Percentiles rank a stretch among this genome's conserved stretches.
phyloP scores from a whole-genome alignment of 2,113 vertebrate genomes.

The Neotragus moschatus region DNA sequence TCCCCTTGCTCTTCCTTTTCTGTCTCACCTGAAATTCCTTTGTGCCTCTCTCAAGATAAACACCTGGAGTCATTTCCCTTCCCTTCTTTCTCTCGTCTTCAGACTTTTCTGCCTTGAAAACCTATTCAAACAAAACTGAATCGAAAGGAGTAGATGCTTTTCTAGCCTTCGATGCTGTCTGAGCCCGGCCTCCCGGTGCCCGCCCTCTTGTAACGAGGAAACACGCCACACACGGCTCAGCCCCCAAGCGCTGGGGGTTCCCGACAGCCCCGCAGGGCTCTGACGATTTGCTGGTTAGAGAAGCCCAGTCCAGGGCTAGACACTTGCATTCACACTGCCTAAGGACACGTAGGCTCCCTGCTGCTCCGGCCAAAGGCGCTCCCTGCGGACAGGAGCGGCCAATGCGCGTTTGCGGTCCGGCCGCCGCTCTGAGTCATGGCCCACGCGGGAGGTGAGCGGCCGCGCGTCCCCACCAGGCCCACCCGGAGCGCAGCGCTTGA shows the following conservation, averaged over 20 bases:
- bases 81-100: neutral
- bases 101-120: neutral
- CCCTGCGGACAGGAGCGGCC: fast-evolving
- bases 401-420: fast-evolving
- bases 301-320: fast-evolving
- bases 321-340: fast-evolving
- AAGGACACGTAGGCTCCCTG: fast-evolving
- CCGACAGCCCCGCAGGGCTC: neutral
- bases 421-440: neutral
- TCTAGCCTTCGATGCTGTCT: fast-evolving
- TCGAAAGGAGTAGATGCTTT: fast-evolving
- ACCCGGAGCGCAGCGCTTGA: neutral
- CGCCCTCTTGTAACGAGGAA: fast-evolving
- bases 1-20: neutral
- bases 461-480: fast-evolving
- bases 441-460: fast-evolving
- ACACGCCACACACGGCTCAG: fast-evolving
- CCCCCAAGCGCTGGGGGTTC: fast-evolving
- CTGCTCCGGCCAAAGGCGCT: fast-evolving
- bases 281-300: neutral
- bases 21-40: fast-evolving
- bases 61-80: neutral
- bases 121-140: neutral
- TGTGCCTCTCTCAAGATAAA: neutral
- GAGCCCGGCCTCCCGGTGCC: fast-evolving